Evolutionary conservation across 2,888 invertebrate genomes (phyloP).

Genomic region (Tetropium fuscum): DNA sequence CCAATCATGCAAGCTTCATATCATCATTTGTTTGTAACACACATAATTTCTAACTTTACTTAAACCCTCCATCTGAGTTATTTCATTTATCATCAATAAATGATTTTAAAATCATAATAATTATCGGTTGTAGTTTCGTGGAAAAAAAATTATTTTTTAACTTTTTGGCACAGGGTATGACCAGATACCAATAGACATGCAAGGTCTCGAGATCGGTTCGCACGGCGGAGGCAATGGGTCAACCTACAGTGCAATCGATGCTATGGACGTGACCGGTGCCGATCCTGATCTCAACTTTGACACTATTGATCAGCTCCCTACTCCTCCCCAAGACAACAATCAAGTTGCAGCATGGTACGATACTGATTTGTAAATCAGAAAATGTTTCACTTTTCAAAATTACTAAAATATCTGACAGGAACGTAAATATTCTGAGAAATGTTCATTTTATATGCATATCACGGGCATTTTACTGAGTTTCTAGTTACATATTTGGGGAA

Average conservation of each 20-base stretch:
- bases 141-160: too few relatives aligned
- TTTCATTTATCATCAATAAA: too few relatives aligned
- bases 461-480: not conserved
- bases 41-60: too few relatives aligned
- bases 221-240: constrained; percentile 76
- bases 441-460: too few relatives aligned
- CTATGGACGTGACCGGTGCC: constrained; percentile 85
- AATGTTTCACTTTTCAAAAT: constrained; percentile 14
- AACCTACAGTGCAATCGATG: constrained; percentile 85
- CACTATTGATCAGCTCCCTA: constrained; percentile 79
- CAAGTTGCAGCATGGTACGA: constrained; percentile 98
- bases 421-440: too few relatives aligned
- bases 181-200: constrained; percentile 98
- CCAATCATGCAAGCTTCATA: too few relatives aligned
- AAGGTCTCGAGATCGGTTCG: constrained; percentile 89
- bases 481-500: not conserved
- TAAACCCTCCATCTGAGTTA: too few relatives aligned
- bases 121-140: too few relatives aligned
- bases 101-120: too few relatives aligned
- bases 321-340: constrained; percentile 90
- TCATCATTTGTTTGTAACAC: too few relatives aligned
- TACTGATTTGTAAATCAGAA: constrained; percentile 83
- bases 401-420: too few relatives aligned
- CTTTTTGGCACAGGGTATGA: constrained; percentile 87
- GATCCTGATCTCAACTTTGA: constrained; percentile 85